A percentile compares a stretch with the other conserved stretches of the same genome.
These are phyloP conservation scores for Crypturellus tataupa DNA, from an alignment of 2,797 vertebrate species.

Conservation along the genomic window DNA sequence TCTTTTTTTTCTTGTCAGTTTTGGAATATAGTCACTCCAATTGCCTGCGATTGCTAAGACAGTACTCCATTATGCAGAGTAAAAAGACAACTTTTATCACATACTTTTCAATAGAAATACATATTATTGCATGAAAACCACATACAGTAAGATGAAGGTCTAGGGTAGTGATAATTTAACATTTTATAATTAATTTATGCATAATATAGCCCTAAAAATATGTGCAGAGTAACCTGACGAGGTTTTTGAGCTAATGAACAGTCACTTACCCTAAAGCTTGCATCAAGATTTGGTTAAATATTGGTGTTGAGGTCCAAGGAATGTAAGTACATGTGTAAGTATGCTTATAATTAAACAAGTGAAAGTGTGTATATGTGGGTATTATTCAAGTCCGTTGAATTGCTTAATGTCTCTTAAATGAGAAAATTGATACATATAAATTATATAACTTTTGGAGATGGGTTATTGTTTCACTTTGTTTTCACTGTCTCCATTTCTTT, in stretches of 20 bases:
- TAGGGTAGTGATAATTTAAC: background rate
- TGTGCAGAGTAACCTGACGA: background rate
- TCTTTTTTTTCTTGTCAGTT: background rate
- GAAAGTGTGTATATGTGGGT: background rate
- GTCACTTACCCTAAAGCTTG: background rate
- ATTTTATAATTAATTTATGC: background rate
- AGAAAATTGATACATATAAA: background rate
- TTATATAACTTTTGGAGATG: background rate
- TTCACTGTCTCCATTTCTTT: background rate
- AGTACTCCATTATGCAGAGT: background rate
- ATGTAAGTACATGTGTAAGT: background rate
- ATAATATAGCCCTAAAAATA: background rate
- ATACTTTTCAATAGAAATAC: background rate
- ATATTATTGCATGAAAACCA: background rate
- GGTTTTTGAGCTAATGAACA: background rate
- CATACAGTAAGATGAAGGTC: background rate
- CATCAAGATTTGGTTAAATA: background rate
- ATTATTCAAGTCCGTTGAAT: background rate
- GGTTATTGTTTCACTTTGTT: background rate
- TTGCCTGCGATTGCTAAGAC: accelerated
- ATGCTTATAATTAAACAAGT: background rate
- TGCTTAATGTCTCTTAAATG: background rate
- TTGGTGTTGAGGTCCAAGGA: background rate
- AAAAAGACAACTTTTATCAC: background rate
- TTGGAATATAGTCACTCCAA: background rate